Evolutionary conservation across 2,888 invertebrate genomes (phyloP).

Genomic region (Apotomis capreana): DNA sequence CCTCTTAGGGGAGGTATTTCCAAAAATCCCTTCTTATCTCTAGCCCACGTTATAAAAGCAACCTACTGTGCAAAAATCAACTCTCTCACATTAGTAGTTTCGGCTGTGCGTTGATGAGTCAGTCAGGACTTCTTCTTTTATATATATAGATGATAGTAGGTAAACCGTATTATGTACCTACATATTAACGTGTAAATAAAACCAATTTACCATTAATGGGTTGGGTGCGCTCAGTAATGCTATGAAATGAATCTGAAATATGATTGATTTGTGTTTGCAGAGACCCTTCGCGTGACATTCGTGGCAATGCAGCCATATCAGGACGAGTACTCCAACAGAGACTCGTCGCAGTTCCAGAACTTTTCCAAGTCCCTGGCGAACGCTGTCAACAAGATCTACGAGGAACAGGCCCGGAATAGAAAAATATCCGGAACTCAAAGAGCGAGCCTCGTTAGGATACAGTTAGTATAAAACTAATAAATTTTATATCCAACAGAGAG

Average conservation of each 20-base stretch:
- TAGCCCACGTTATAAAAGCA: no score
- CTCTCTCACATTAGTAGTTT: no score
- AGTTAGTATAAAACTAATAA: slow-evolving; percentile 82
- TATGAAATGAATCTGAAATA: not conserved
- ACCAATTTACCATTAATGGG: no score
- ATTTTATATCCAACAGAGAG: not conserved
- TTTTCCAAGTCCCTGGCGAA: slow-evolving; percentile 83
- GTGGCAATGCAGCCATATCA: slow-evolving; percentile 85
- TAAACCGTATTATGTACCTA: no score
- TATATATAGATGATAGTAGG: no score
- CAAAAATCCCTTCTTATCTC: no score
- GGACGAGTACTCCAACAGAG: slow-evolving; percentile 82
- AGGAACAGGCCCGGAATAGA: slow-evolving; percentile 45
- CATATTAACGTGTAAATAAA: no score
- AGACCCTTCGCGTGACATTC: slow-evolving; percentile 79
- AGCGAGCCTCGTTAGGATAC: slow-evolving; percentile 86
- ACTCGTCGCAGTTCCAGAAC: slow-evolving; percentile 83
- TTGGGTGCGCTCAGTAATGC: no score
- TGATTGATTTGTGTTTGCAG: slow-evolving; percentile 53
- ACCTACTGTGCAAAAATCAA: no score
- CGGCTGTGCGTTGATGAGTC: no score
- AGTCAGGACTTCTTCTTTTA: no score
- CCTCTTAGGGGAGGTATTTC: no score
- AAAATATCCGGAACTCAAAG: slow-evolving; percentile 81
- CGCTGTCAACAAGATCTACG: slow-evolving; percentile 84